A percentile compares a stretch with the other conserved stretches of the same genome.
Evolutionary conservation across 1,140 invertebrate species (phyloP).

Genomic region (Pseudomyrmex flavicornis): DNA sequence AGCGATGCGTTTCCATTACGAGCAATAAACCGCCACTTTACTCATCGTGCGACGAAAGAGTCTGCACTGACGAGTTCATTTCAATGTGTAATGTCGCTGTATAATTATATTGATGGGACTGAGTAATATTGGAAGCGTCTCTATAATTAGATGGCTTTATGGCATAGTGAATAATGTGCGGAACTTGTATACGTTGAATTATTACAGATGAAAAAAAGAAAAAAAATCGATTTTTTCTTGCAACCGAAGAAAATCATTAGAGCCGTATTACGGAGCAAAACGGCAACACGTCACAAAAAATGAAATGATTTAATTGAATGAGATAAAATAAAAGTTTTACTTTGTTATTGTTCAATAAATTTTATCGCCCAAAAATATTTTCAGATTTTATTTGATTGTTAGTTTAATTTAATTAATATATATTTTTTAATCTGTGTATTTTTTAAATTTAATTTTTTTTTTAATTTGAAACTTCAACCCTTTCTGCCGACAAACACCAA

Average conservation of each 20-base stretch:
- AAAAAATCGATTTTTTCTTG: slow-evolving; percentile 8
- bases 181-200: slow-evolving; percentile 27
- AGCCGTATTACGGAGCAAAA: background rate
- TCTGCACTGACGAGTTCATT: slow-evolving; percentile 19
- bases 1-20: background rate
- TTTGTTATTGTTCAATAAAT: background rate
- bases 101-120: slow-evolving; percentile 39
- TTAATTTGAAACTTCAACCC: no score
- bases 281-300: background rate
- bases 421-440: no score
- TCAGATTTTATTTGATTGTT: no score
- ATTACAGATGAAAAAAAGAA: slow-evolving; percentile 11
- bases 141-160: slow-evolving; percentile 49
- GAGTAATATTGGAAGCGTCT: slow-evolving; percentile 32
- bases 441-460: no score
- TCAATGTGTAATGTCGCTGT: slow-evolving; percentile 31
- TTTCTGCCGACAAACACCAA: no score
- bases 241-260: slow-evolving; percentile 7
- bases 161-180: slow-evolving; percentile 40
- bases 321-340: no score
- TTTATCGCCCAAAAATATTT: no score
- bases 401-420: no score
- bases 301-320: background rate
- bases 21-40: background rate
- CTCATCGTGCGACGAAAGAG: slow-evolving; percentile 5